Base-by-base conservation (phyloP, 53 echinoderm and acorn worm species). In the Crossaster papposus region DNA sequence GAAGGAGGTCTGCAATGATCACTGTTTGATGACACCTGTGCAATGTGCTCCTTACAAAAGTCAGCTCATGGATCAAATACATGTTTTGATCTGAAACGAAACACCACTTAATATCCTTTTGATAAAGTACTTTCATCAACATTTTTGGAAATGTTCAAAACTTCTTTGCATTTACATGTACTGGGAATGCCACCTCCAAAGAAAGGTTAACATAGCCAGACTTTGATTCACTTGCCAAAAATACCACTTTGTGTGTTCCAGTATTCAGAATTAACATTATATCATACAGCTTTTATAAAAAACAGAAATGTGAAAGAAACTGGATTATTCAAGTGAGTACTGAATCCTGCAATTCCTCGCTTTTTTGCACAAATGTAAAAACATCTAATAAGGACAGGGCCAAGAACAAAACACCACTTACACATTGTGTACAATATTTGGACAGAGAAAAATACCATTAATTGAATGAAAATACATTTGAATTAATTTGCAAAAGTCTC, bases 291-390 rank as follows among this genome's bases (percentile, higher is more conserved):
- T n/a, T 68, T 11, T 20, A 68, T 68, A 68, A 24, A 68, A 68
- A n/a, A 68, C 2, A 68, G 23, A 24, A 68, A 68, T 20, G 24
- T 68, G 28, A 68, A 68, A 68, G 24, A 68, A 68, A 68, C 68
- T 26, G n/a, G 28, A 68, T 68, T 68, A 68, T 68, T 68, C 3
- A 28, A 68, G 68, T 20, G 28, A 74, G 75, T 74, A 74, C 75
- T 74, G 75, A 74, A 34, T 34, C 15, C 34, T 74, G 75, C 36
- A 28, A 30, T n/a, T 3, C 71, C 23, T 71, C 0, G 30, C 32
- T 28, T 18, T 36, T 18, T 18, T 36, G 36, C 75, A 74, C 75
- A 74, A 33, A 74, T 14, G 2, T 26, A 26, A 11, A 68, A 68
- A 26, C 68, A 68, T 24, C 68, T 26, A 23, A 26, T 68, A 8